Evolutionary conservation across 2,797 vertebrate species (phyloP).

Genomic region (Enteromius afrohamiltoni): DNA sequence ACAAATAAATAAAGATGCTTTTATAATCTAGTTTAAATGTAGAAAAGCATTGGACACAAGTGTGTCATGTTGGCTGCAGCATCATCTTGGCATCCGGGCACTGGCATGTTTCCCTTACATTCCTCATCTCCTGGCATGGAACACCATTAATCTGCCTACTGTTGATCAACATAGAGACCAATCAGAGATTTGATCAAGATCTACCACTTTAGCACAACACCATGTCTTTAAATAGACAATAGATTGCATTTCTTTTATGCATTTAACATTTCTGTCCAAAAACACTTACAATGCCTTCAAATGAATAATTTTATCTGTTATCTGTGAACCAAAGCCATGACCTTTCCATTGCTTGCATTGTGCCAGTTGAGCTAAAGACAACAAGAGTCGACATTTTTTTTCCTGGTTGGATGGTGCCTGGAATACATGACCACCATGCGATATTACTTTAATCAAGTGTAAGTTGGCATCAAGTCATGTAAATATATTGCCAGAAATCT

Average conservation of each 20-base stretch:
- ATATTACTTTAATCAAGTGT: conserved; percentile 17
- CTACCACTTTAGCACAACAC: not conserved
- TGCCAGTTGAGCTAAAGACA: not conserved
- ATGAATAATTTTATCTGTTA: not conserved
- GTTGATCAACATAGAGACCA: conserved; percentile 7
- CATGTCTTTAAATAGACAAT: not conserved
- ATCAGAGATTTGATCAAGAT: conserved; percentile 10
- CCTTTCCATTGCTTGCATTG: too few species aligned
- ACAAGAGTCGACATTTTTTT: not conserved
- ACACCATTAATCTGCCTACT: conserved; percentile 13
- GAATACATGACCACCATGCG: not conserved
- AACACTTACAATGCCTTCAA: not conserved
- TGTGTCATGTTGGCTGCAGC: conserved; percentile 13
- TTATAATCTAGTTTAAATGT: conserved; percentile 16
- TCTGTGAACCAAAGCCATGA: not conserved
- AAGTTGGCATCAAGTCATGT: conserved; percentile 23
- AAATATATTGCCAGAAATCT: conserved; percentile 25
- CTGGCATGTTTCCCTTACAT: conserved; percentile 20
- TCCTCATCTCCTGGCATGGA: conserved; percentile 17
- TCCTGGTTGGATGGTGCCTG: not conserved
- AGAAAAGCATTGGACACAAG: conserved; percentile 6
- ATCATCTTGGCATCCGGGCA: conserved; percentile 24
- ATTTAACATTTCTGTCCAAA: not conserved
- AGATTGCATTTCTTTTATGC: not conserved
- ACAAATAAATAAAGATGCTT: conserved; percentile 23